Evolutionary conservation across 1,140 invertebrate genomes (phyloP).

Genomic region (Hycleus cichorii): DNA sequence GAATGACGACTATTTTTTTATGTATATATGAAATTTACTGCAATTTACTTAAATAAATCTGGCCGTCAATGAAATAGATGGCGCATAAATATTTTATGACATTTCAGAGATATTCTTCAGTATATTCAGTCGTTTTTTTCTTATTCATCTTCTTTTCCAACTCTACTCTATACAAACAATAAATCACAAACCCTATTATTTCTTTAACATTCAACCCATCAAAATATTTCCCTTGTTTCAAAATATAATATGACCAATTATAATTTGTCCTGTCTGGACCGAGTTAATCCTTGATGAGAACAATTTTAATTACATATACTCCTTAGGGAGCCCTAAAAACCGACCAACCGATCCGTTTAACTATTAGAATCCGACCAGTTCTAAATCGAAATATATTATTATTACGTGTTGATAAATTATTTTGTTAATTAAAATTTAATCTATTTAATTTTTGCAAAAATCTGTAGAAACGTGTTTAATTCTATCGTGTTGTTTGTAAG

Average conservation of each 20-base stretch:
- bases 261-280: constrained; percentile 34
- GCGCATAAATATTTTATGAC: constrained; percentile 19
- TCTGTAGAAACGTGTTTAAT: not conserved
- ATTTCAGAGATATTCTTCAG: not conserved
- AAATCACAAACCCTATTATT: too few relatives aligned
- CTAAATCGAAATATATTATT: too few relatives aligned
- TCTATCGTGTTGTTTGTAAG: constrained; percentile 6
- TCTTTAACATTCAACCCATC: too few relatives aligned
- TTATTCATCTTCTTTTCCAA: not conserved
- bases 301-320: constrained; percentile 37
- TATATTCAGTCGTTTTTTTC: not conserved
- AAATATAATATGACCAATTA: constrained; percentile 19
- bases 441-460: too few relatives aligned
- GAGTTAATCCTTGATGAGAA: constrained; percentile 35
- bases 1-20: constrained; percentile 25
- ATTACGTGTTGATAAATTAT: too few relatives aligned
- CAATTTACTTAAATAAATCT: constrained; percentile 24
- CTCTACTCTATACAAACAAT: not conserved
- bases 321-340: constrained; percentile 29
- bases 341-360: constrained; percentile 11
- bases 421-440: too few relatives aligned
- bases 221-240: not conserved
- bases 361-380: not conserved
- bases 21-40: constrained; percentile 12
- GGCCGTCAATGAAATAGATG: constrained; percentile 19